A percentile compares a stretch with the other conserved stretches of the same genome.
These are phyloP conservation scores for Erythrolamprus reginae DNA, from an alignment of 2,113 vertebrate genomes.

Conservation along the genomic window DNA sequence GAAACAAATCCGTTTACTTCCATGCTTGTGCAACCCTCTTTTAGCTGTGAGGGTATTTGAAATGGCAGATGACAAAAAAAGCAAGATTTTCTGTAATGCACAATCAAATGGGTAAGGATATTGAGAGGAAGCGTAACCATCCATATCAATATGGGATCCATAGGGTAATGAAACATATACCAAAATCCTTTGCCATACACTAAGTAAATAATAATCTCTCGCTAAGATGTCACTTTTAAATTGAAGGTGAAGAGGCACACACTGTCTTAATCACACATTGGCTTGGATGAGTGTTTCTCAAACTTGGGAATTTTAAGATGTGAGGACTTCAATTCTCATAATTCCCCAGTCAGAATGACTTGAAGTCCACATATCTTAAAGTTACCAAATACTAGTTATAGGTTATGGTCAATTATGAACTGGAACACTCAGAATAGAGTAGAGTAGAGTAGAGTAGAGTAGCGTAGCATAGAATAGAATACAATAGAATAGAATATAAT, in stretches of 20 bases:
- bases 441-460: too few species aligned
- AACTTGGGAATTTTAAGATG: neutral
- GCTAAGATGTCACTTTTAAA: neutral
- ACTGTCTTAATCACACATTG: neutral
- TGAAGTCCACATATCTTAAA: neutral
- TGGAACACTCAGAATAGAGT: neutral
- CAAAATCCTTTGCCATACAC: neutral
- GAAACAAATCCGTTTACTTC: too few species aligned
- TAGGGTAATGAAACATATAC: too few species aligned
- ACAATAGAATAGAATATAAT: too few species aligned
- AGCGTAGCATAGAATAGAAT: too few species aligned
- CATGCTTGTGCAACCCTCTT: neutral
- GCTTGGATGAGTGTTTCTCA: neutral
- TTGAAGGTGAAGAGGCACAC: neutral
- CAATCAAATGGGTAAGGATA: neutral
- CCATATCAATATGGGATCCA: neutral
- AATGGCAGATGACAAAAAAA: neutral
- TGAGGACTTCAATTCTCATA: neutral
- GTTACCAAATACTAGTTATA: neutral
- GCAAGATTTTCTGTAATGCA: neutral
- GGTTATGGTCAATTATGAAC: neutral
- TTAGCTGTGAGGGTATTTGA: neutral
- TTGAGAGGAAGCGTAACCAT: neutral
- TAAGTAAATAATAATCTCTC: neutral
- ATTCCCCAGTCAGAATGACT: neutral